Conservation (phyloP, 2,113 vertebrate genomes). For the Neodon shergylaensis region DNA sequence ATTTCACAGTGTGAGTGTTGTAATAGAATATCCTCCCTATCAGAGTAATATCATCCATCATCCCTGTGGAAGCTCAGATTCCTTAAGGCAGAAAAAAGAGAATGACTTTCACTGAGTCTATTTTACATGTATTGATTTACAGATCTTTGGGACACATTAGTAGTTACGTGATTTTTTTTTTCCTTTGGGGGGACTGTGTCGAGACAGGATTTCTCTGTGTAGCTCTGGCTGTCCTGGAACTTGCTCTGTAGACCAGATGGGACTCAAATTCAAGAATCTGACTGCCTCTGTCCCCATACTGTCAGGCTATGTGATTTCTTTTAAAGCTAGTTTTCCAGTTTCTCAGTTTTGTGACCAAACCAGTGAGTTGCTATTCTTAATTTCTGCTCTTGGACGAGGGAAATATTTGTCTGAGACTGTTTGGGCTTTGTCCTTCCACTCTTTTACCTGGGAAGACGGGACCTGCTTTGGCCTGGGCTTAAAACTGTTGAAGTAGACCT, state of each 20-base stretch:
- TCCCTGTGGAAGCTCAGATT: constrained; percentile 72
- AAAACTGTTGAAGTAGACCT: neutral
- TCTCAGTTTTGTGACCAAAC: constrained; percentile 36
- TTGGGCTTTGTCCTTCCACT: neutral
- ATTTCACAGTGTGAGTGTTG: constrained; percentile 62
- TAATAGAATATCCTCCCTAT: constrained; percentile 62
- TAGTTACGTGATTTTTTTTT: constrained; percentile 62
- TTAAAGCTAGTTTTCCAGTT: constrained; percentile 52
- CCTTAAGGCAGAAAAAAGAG: constrained; percentile 68
- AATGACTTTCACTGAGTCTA: constrained; percentile 65
- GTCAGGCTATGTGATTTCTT: constrained; percentile 66
- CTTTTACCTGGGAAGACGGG: neutral
- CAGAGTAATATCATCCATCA: constrained; percentile 37
- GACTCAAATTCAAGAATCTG: neutral
- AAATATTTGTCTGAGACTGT: neutral
- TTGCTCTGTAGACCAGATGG: neutral
- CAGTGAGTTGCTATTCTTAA: neutral
- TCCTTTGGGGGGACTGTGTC: too few relatives aligned
- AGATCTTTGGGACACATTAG: constrained; percentile 61
- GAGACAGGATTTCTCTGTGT: neutral
- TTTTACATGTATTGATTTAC: constrained; percentile 71
- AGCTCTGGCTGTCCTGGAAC: neutral
- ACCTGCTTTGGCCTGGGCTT: neutral
- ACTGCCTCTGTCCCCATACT: neutral
- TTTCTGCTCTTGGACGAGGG: neutral